Evolutionary conservation across 2,797 vertebrate species (phyloP), one percentile per base, ranked within the genome.

Genomic region (Geotrypetes seraphini): DNA sequence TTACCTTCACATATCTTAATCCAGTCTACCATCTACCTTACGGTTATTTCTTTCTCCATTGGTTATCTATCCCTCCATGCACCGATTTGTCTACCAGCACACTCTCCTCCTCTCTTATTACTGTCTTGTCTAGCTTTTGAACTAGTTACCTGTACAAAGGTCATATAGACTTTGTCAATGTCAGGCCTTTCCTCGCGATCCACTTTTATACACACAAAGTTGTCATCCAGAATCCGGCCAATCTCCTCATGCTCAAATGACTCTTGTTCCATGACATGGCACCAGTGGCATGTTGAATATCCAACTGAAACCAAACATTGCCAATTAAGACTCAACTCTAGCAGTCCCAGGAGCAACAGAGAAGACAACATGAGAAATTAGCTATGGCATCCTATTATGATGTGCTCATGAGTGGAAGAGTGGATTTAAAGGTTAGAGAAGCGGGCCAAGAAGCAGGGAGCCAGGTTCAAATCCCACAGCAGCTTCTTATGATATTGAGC

Each of bases 231-330:
- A 32, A 96, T 75, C 22, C 57, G 78, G 20, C 87, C 86, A 0
- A 94, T 89, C 54, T 93, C 92, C 47, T 85, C 75, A 3, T 82
- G 87, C 67, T 88, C 83, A 34, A 97, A 97, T 12, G 90, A 93
- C 53, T 97, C 91, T 28, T 91, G 75, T 60, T 94, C 91, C 93
- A 97, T 97, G 32, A 94, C 84, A 2, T 97, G 94, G 59, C 94
- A 97, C 94, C 93, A 96, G 43, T 97, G 93, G 43, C 94, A 97
- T 7, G 92, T 96, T 2, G 91, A 97, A 52, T 97, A 97, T 6
- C 92, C 94, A 56, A 97, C 92, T 84, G 63, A 17, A 67, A 67
- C 5, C 7, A 40, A 53, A 29, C 7, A 24, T 18, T 36, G 8
- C 9, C 0, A 2, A 36, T 45, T 36, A 22, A 59, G 17, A n/a